phyloP scores from a whole-genome alignment of 2,888 invertebrate genomes.

The Charanyca ferruginea region DNA sequence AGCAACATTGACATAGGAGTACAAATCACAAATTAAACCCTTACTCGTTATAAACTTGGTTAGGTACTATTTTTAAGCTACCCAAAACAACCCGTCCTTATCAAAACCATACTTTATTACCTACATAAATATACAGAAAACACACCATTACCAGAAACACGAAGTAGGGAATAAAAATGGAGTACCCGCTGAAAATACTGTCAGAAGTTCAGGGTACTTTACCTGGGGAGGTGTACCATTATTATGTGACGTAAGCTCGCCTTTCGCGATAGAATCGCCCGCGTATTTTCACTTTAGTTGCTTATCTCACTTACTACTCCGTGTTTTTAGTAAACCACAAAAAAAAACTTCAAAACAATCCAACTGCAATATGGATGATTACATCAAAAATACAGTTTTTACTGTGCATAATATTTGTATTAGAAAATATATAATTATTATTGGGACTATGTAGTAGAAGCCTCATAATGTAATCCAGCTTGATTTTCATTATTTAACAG shows the following conservation, averaged over 20 bases:
- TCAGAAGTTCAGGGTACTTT: constrained; percentile 37
- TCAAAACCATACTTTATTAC: constrained; percentile 30
- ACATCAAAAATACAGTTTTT: background rate
- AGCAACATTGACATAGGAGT: constrained; percentile 57
- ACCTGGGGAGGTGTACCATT: too few species aligned
- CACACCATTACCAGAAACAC: constrained; percentile 22
- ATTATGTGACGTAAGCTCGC: background rate
- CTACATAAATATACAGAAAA: constrained; percentile 24
- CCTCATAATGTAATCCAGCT: background rate
- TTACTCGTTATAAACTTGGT: too few species aligned
- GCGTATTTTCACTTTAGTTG: background rate
- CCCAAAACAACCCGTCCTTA: constrained; percentile 42
- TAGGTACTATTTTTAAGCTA: constrained; percentile 47
- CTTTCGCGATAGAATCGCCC: background rate
- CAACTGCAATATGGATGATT: constrained; percentile 18
- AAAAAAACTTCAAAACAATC: constrained; percentile 35
- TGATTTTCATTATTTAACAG: background rate
- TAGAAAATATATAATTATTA: constrained; percentile 7
- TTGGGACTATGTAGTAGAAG: background rate
- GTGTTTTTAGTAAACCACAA: background rate
- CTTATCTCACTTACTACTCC: constrained; percentile 7
- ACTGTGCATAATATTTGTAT: constrained; percentile 14
- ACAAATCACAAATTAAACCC: constrained; percentile 55
- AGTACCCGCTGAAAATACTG: background rate
- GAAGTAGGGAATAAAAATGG: constrained; percentile 26